Conservation (phyloP, 2,888 invertebrate species). For the Diaprepes abbreviatus region DNA sequence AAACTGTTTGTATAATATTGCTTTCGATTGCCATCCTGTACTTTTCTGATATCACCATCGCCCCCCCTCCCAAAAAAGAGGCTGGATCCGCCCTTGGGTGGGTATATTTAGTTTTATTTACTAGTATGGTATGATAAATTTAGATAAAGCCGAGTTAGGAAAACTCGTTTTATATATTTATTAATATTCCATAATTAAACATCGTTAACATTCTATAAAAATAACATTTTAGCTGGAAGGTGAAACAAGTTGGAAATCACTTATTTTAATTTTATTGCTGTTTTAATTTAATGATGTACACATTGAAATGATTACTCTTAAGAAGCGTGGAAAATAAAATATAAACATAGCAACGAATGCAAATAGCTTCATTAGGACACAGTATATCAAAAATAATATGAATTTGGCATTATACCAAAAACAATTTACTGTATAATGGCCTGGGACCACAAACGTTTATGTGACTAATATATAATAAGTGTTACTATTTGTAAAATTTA, state of each 20-base stretch:
- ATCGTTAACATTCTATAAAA: too few species aligned
- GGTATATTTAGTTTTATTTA: too few species aligned
- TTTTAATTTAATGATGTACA: constrained; percentile 24
- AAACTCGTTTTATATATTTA: too few species aligned
- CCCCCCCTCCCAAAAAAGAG: too few species aligned
- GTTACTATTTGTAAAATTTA: constrained; percentile 46
- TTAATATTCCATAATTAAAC: too few species aligned
- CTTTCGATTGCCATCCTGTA: too few species aligned
- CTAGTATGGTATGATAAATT: too few species aligned
- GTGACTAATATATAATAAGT: constrained; percentile 55
- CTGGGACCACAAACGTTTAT: constrained; percentile 55
- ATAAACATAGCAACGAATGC: constrained; percentile 28
- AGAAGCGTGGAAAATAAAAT: constrained; percentile 32
- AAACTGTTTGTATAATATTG: too few species aligned
- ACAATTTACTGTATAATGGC: constrained; percentile 55
- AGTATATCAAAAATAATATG: constrained; percentile 52
- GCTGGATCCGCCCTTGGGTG: too few species aligned
- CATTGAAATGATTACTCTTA: constrained; percentile 16
- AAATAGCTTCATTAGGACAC: constrained; percentile 51
- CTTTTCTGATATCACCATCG: too few species aligned
- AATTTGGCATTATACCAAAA: constrained; percentile 53
- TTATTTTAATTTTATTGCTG: constrained; percentile 35
- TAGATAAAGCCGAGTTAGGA: too few species aligned
- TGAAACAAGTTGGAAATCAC: neutral
- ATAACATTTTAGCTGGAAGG: too few species aligned